These are phyloP conservation scores for Microtus pennsylvanicus DNA, from an alignment of 2,113 vertebrate genomes.

Conservation along the genomic window DNA sequence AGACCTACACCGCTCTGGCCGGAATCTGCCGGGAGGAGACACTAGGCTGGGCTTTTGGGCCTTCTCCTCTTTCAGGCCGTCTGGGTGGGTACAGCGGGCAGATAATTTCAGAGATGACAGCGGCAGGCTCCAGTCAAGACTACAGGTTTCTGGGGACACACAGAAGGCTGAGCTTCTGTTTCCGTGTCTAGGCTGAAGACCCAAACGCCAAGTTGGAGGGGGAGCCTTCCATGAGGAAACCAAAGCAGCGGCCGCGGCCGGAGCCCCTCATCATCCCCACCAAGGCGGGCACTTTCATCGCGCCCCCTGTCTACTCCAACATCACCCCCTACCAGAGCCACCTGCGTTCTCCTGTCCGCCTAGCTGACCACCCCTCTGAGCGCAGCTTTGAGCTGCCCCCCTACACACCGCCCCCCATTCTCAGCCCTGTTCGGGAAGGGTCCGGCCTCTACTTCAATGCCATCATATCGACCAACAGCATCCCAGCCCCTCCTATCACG, in stretches of 20 bases:
- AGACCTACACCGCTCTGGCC: not conserved
- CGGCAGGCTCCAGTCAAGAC: not conserved
- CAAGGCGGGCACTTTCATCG: conserved; percentile 94
- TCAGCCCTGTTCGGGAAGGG: conserved; percentile 97
- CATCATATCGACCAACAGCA: conserved; percentile 91
- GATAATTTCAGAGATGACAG: not conserved
- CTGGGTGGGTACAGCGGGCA: not conserved
- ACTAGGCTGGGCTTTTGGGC: not conserved
- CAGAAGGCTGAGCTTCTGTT: conserved; percentile 1
- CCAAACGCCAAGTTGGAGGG: conserved; percentile 88
- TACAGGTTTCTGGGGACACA: not conserved
- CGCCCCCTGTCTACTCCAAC: conserved; percentile 94
- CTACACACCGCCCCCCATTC: conserved; percentile 98
- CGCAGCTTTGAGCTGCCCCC: conserved; percentile 94
- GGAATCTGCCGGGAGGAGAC: not conserved
- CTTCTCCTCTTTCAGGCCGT: not conserved
- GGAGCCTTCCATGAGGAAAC: conserved; percentile 90
- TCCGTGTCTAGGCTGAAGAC: conserved; percentile 83
- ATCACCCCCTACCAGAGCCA: conserved; percentile 98
- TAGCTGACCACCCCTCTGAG: conserved; percentile 91
- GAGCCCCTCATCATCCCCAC: conserved; percentile 99
- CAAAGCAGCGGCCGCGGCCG: conserved; percentile 94
- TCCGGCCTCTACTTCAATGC: conserved; percentile 98
- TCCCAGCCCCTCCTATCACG: conserved; percentile 91
- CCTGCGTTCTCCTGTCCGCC: conserved; percentile 95